Evolutionary conservation across 2,888 invertebrate species (phyloP).

Genomic region (Argyresthia goedartella): DNA sequence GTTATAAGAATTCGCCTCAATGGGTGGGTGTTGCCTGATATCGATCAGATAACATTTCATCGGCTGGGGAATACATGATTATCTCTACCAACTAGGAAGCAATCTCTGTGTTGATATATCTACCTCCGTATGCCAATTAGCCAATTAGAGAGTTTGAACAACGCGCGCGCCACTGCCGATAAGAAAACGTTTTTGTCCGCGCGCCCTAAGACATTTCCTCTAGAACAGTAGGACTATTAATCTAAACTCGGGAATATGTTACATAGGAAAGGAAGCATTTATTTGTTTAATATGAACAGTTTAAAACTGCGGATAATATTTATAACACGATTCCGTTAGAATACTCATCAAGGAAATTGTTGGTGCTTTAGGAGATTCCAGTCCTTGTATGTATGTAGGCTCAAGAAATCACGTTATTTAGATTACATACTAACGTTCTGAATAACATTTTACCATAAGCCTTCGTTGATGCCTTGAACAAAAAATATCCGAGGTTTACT

Average conservation of each 20-base stretch:
- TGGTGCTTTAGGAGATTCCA: not conserved
- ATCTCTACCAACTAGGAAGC: conserved; percentile 55
- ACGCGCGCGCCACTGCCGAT: conserved; percentile 27
- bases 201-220: conserved; percentile 23
- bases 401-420: too few relatives aligned
- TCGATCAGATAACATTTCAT: conserved; percentile 57
- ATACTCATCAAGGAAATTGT: not conserved
- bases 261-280: conserved; percentile 4
- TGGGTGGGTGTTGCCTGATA: conserved; percentile 24
- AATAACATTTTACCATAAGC: too few relatives aligned
- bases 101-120: conserved; percentile 57
- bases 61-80: conserved; percentile 40
- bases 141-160: conserved; percentile 64
- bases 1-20: not conserved
- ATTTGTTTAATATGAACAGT: not conserved
- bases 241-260: conserved; percentile 15
- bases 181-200: conserved; percentile 38
- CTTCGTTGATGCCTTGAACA: not conserved
- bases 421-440: too few relatives aligned
- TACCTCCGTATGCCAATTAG: conserved; percentile 63
- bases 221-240: conserved; percentile 12
- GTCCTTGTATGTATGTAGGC: not conserved
- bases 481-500: not conserved
- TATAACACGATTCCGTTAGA: not conserved
- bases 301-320: not conserved